Base-by-base conservation (phyloP, 2,888 invertebrate species). In the Melieria crassipennis region DNA sequence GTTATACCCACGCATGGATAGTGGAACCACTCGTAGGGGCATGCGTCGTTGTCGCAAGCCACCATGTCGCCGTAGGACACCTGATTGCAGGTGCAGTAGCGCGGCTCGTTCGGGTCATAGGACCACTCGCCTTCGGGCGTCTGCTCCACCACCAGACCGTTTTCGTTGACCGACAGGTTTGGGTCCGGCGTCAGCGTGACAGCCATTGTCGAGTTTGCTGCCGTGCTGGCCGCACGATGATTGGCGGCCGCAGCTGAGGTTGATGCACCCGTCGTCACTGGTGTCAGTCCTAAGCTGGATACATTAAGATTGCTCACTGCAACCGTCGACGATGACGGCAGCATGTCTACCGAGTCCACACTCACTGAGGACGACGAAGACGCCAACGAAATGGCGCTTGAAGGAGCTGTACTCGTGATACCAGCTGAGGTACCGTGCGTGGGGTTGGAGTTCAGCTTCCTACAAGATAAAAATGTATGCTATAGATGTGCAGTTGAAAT, bases 1-100 rank as follows among this genome's bases (percentile, higher is more conserved):
- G 95, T 94, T 78, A 99, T 95, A 64, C 96, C 96, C 65, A 99
- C 99, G 86, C 99, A 99, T 6, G 95, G 95, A 88, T 98, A 99
- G 88, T 99, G 99, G 88, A 99, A 99, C 99, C 99, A 99, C 87
- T 99, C 98, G 83, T 95, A 96, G 2, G 96, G 96, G 87, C 99
- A 99, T 84, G 96, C 95, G 86, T 95, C 94, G 87, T 98, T 98
- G 88, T 99, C 99, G 88, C 99, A 99, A 74, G 98, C 99, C 58
- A 99, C 98, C 99, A 99, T 99, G 85, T 97, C 97, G 1, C 98
- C 98, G 83, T 98, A 98, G 0, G 97, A 97, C 30, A 98, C 96
- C 87, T 98, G 97, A 88, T 98, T 97, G 87, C 98, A 98, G 79
- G 97, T 91, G 86, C 98, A 98, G 87, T 98, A 98, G 78, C 94